Evolutionary conservation across 1,140 invertebrate genomes (phyloP).

Genomic region (Drosophila ironensis): DNA sequence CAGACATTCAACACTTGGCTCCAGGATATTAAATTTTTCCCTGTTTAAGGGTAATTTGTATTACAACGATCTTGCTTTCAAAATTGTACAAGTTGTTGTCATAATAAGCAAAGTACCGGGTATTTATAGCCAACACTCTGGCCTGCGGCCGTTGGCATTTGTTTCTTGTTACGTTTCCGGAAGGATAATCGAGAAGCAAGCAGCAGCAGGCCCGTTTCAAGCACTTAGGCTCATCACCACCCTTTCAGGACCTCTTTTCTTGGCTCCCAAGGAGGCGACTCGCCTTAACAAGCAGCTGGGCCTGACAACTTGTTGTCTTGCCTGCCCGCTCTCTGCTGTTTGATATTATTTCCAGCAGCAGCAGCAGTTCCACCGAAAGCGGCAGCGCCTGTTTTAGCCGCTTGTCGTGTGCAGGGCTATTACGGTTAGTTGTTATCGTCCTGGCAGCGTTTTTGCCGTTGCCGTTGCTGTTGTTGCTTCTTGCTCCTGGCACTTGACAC

Average conservation of each 20-base stretch:
- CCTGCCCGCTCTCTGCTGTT: background rate
- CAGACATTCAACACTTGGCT: too few species aligned
- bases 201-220: background rate
- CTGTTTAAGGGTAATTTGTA: too few species aligned
- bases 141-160: background rate
- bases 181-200: background rate
- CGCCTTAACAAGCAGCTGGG: conserved; percentile 38
- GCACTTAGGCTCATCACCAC: conserved; percentile 8
- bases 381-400: conserved; percentile 56
- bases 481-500: conserved; percentile 67
- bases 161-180: background rate
- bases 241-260: conserved; percentile 8
- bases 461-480: conserved; percentile 47
- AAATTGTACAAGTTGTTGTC: too few species aligned
- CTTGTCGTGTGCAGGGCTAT: conserved; percentile 67
- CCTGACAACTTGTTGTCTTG: conserved; percentile 42
- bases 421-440: conserved; percentile 58
- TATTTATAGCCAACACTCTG: too few species aligned
- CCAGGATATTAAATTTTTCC: too few species aligned
- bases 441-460: conserved; percentile 17
- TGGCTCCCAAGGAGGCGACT: conserved; percentile 11
- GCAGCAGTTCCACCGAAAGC: background rate
- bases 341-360: conserved; percentile 51
- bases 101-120: too few species aligned
- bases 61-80: too few species aligned